Base-by-base conservation (phyloP, 2,888 invertebrate genomes). In the Lamproptera curius region DNA sequence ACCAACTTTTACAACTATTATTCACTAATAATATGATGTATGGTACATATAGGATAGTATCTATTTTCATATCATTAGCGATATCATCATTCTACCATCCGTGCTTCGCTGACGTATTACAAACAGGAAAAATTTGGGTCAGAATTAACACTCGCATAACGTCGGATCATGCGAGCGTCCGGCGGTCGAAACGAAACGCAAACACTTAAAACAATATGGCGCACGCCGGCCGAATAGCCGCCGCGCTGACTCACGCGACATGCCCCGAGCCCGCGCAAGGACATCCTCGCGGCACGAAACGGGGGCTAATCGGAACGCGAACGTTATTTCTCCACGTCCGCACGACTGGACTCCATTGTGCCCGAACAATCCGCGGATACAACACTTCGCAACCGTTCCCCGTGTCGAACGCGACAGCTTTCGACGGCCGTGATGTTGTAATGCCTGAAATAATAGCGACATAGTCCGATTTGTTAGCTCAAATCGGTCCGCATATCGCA, bases 241-340 rank as follows among this genome's bases (percentile, higher is more conserved):
- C 61, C 59, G 59, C 67, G 63, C 65, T 84, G 84, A 85, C 63
- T 85, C 81, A 85, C 56, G 54, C 60, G 54, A 43, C 59, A 59
- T 53, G 63, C 20, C 69, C 63, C 55, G 70, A 77, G 77, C 73
- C 75, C 71, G 75, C 75, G 80, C 80, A 82, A 85, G 86, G 84
- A 77, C 84, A 73, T 67, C 73, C 75, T 72, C 64, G 61, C 65
- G 63, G 38, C 65, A 62, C 65, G 61, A 59, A 65, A 64, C 73
- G 71, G 73, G 69, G 64, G 70, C 76, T 73, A 80, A 81, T 77
- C 70, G 77, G 71, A 80, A 78, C 76, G 80, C 75, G 81, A 83
- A 81, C 82, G 84, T 76, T 61, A 73, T 85, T 83, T 70, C 83
- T 76, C 84, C 84, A 84, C 82, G 84, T 85, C 82, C 82, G 84